Evolutionary conservation across 2,888 invertebrate genomes (phyloP), one percentile per base, ranked within the genome.

Genomic region (Plagiodera versicolora): DNA sequence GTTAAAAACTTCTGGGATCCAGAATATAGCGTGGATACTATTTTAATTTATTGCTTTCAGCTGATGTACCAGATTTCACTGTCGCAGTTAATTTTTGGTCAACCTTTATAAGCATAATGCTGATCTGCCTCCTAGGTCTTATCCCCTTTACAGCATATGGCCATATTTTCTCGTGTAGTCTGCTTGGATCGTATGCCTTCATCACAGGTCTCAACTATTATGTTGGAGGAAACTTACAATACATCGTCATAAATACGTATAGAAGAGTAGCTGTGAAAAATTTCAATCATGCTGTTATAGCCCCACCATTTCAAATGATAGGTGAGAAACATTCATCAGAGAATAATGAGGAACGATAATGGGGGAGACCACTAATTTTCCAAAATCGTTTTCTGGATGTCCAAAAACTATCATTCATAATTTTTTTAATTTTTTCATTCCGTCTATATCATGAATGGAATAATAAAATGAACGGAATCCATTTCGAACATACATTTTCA

Each of bases 221-320:
- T 70, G 65, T 85, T 62, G 87, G 87, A 19, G 84, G 87, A 28
- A 86, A 85, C 77, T 77, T 91, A 67, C 87, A 87, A 69, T 90
- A 87, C 73, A 87, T 91, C 32, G 69, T 90, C 1, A 81, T 90
- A 17, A 90, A 90, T 71, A 81, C 84, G 0, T 74, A 89, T n/a
- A 80, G 89, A 64, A 83, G 90, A 64, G 84, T 86, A 0, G 83
- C 84, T 0, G 83, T 87, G 9, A 72, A 80, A 0, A 79, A 82
- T n/a, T 90, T 88, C 69, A 81, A 83, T 50, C 73, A 77, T 16
- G 89, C 87, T 18, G 78, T 85, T 18, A 75, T 88, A 50, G 79
- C 83, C 66, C 85, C 87, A 17, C 88, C 89, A 0, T 86, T 82
- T 74, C 84, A 87, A 73, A 77, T 77, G 69, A 81, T 78, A 78